These are phyloP conservation scores for Rhyacophila brunnea DNA, from an alignment of 1,140 invertebrate species.

Conservation along the genomic window DNA sequence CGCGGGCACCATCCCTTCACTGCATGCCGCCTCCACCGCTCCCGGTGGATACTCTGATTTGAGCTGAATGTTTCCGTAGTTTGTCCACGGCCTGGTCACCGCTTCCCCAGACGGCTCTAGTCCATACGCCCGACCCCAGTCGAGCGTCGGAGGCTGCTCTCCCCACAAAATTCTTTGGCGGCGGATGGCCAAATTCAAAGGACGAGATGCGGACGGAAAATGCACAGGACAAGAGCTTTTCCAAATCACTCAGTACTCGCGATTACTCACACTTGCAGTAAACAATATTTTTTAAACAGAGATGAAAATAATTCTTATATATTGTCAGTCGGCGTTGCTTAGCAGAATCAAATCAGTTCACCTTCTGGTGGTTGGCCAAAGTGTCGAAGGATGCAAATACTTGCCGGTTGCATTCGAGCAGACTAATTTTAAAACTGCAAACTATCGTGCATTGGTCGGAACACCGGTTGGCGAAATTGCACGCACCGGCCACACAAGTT, in stretches of 20 bases:
- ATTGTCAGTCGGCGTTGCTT: too few relatives aligned
- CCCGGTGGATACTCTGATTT: slow-evolving; percentile 22
- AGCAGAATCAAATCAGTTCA: too few relatives aligned
- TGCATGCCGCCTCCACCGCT: slow-evolving; percentile 32
- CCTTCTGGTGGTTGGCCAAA: background rate
- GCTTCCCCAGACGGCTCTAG: slow-evolving; percentile 42
- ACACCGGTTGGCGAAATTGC: background rate
- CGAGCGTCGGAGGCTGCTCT: background rate
- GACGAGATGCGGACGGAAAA: background rate
- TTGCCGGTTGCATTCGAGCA: background rate
- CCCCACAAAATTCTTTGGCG: background rate
- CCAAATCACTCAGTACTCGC: too few relatives aligned
- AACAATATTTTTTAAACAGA: too few relatives aligned
- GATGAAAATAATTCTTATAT: too few relatives aligned
- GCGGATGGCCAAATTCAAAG: background rate
- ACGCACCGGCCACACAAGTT: background rate
- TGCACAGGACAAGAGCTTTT: slow-evolving; percentile 4
- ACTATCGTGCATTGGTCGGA: background rate
- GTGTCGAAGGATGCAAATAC: background rate
- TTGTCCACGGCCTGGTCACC: slow-evolving; percentile 19
- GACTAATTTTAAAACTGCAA: background rate
- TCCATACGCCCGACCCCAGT: slow-evolving; percentile 38
- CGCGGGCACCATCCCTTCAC: slow-evolving; percentile 19
- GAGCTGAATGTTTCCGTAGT: slow-evolving; percentile 28
- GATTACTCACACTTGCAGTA: too few relatives aligned